A percentile compares a stretch with the other conserved stretches of the same genome.
Conservation (phyloP, 23 tunicate genomes). For the Halocynthia roretzi region DNA sequence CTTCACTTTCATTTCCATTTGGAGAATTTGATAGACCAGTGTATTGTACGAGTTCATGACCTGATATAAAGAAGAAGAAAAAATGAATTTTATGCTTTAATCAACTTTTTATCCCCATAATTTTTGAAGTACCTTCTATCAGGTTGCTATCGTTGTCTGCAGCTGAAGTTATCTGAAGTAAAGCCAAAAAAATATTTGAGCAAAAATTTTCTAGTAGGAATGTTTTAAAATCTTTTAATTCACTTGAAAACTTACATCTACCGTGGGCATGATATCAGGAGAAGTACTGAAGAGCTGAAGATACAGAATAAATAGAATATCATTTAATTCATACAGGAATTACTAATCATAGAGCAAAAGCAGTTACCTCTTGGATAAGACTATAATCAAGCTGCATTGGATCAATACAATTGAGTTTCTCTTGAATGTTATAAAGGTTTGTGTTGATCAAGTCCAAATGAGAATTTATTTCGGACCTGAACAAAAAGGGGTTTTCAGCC, state of each 20-base stretch:
- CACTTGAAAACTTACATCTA: neutral
- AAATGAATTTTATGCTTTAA: no score
- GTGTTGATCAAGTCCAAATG: slow-evolving; percentile 45
- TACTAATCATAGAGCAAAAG: neutral
- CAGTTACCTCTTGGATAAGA: slow-evolving; percentile 41
- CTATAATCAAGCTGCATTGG: slow-evolving; percentile 64
- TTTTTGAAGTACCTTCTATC: no score
- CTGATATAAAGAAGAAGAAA: neutral
- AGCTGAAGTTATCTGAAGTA: no score
- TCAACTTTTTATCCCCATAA: no score
- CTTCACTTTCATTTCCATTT: neutral
- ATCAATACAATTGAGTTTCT: slow-evolving; percentile 31
- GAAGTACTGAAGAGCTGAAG: neutral
- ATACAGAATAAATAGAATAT: slow-evolving; percentile 21
- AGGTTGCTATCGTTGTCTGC: no score
- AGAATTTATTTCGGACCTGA: slow-evolving; percentile 7
- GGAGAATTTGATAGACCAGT: slow-evolving; percentile 7
- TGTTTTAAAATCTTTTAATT: no score
- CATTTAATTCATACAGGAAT: slow-evolving; percentile 41
- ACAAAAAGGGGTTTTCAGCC: no score
- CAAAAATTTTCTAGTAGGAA: no score
- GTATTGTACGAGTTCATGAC: slow-evolving; percentile 42
- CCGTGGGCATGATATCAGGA: slow-evolving; percentile 17
- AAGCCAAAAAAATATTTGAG: no score
- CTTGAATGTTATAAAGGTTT: slow-evolving; percentile 53